These are phyloP conservation scores for Antheraea yamamai DNA, from an alignment of 2,888 invertebrate genomes.

Conservation along the genomic window DNA sequence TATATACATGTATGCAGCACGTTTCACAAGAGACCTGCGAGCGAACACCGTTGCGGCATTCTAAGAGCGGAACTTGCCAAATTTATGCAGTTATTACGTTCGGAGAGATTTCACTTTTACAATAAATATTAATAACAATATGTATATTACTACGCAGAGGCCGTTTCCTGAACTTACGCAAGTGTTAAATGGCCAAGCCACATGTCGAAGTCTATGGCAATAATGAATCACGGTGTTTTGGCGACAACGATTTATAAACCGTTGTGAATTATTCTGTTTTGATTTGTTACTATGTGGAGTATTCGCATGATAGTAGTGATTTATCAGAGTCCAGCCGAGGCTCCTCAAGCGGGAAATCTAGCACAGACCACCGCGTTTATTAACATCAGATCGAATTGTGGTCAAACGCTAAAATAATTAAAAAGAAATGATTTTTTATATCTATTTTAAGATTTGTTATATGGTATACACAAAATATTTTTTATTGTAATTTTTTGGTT, in stretches of 20 bases:
- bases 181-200: too few relatives aligned
- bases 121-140: slow-evolving; percentile 22
- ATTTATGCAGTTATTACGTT: slow-evolving; percentile 33
- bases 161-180: neutral
- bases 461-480: too few relatives aligned
- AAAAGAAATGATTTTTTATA: too few relatives aligned
- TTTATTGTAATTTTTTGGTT: too few relatives aligned
- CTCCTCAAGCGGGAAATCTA: neutral
- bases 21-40: slow-evolving; percentile 43
- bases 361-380: too few relatives aligned
- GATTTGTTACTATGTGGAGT: neutral
- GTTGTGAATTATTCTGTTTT: too few relatives aligned
- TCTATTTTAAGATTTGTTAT: too few relatives aligned
- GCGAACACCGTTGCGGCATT: slow-evolving; percentile 31
- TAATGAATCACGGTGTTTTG: too few relatives aligned
- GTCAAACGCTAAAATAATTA: too few relatives aligned
- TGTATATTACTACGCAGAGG: neutral
- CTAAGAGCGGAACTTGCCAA: slow-evolving; percentile 40
- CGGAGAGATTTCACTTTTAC: slow-evolving; percentile 39
- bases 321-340: neutral
- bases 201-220: too few relatives aligned
- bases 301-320: neutral
- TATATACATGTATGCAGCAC: neutral
- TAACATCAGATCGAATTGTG: too few relatives aligned
- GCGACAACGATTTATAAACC: too few relatives aligned